Base-by-base conservation (phyloP, 2,113 vertebrate species). In the Clarias gariepinus region DNA sequence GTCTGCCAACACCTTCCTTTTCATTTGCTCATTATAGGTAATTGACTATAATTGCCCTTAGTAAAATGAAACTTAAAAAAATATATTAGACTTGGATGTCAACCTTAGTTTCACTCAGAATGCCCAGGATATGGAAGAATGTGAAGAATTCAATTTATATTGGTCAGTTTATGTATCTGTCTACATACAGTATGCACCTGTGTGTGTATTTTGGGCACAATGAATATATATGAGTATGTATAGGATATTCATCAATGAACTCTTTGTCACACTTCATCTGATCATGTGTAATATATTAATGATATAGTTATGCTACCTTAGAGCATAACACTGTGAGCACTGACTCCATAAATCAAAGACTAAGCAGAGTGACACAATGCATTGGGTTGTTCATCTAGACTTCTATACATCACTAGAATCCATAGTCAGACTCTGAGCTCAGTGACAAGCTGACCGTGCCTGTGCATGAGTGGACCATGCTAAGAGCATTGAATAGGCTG, bases 401-500 rank as follows among this genome's bases (percentile, higher is more conserved):
- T 57, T 77, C 52, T 68, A 47, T 61, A 69, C 41, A 57, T 57
- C 61, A 47, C 64, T 25, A 36, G 25, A 58, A 76, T 68, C 23
- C 58, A 58, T 57, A 76, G 12, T 55, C 74, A 55, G n/a, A 81
- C 12, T 58, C 3, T 66, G n/a, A 74, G 66, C 36, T 86, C 12
- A 57, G 28, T n/a, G 64, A 68, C 63, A 58, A 85, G 30, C 41
- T 80, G 58, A 7, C n/a, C 18, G 73, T 81, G 77, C 83, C 76
- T 69, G 76, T 85, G 88, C 74, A 87, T 85, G 82, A n/a, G 66
- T 85, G 87, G 83, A 58, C 83, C 55, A 85, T 74, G 81, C 84
- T 86, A 64, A 36, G 55, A 89, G 60, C 81, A 80, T 68, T 86
- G 86, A 76, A 82, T 58, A 80, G 88, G 80, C 86, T 86, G 80